Conservation (phyloP, 1,140 invertebrate genomes). For the Pseudomyrmex pallidus region DNA sequence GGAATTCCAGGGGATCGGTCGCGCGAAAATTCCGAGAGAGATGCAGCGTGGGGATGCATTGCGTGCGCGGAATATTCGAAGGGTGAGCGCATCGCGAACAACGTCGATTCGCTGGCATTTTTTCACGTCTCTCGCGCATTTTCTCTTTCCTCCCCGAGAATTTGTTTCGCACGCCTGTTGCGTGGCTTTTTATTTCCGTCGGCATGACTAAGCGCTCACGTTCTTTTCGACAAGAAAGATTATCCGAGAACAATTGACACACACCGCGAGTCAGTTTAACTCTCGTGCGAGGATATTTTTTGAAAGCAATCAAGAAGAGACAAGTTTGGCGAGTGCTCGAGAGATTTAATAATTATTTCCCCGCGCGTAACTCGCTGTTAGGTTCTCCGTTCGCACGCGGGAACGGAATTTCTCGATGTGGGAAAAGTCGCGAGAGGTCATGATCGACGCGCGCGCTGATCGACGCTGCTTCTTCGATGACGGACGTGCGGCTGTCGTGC, state of each 20-base stretch:
- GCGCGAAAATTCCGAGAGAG: not conserved
- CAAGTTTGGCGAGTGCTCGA: not conserved
- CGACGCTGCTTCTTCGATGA: slow-evolving; percentile 13
- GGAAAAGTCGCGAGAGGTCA: slow-evolving; percentile 16
- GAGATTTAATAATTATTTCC: not conserved
- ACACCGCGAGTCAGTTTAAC: too few relatives aligned
- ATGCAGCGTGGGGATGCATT: not conserved
- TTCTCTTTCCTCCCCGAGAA: not conserved
- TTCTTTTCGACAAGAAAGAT: not conserved
- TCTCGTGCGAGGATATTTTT: too few relatives aligned
- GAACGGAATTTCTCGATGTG: not conserved
- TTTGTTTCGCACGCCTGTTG: not conserved
- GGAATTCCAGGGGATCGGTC: not conserved
- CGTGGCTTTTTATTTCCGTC: slow-evolving; percentile 41
- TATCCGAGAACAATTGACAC: too few relatives aligned
- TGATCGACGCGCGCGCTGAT: slow-evolving; percentile 1
- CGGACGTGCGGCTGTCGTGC: slow-evolving; percentile 6
- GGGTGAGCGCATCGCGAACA: not conserved
- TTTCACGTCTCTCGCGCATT: slow-evolving; percentile 34
- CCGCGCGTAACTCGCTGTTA: too few relatives aligned
- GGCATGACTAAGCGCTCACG: not conserved
- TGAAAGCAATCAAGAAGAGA: too few relatives aligned
- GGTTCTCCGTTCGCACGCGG: not conserved
- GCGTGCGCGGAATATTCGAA: slow-evolving; percentile 24
- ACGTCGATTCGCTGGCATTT: not conserved